Base-by-base conservation (phyloP, 2,797 vertebrate species). In the Petrocephalus sullivani region DNA sequence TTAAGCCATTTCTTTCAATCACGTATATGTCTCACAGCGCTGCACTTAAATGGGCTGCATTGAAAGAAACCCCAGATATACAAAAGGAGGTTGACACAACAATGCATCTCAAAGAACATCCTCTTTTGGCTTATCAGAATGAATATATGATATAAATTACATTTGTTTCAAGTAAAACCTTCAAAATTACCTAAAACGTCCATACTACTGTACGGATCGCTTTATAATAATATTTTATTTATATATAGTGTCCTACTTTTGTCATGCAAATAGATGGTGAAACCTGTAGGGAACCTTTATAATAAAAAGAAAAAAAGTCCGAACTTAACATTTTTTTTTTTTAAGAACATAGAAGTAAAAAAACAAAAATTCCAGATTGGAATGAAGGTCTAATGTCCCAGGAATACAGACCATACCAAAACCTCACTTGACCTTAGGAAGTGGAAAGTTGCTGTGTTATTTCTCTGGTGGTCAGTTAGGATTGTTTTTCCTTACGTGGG, bases 401-500 rank as follows among this genome's bases (percentile, higher is more conserved):
- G 33, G 67, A 16, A 41, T 41, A 75, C 14, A 37, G 33, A 75
- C 67, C 67, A 16, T 71, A 41, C 12, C 67, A 75, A 75, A 75
- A 37, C 33, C 33, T 75, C 67, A 19, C 37, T 75, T 75, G 14
- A 75, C 33, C 14, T 75, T 33, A 75, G 67, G 67, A 75, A 75
- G 33, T 75, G 67, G 67, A 75, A 75, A 75, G 28, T 14, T 75
- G 12, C 28, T 7, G 33, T 37, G 37, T 41, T 75, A 41, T 41
- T 19, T 41, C 67, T 75, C 2, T 75, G 67, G 33, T 14, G 37
- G 33, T 75, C 37, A 16, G 33, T 41, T 33, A 75, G 33, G 67
- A 75, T 41, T 75, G 67, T 75, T 75, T 75, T 75, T 75, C 67
- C 67, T 75, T 75, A 75, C 9, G 67, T 75, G 33, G 67, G 67